Conservation (phyloP, 2,113 vertebrate genomes). For the Paracanthobrama guichenoti region DNA sequence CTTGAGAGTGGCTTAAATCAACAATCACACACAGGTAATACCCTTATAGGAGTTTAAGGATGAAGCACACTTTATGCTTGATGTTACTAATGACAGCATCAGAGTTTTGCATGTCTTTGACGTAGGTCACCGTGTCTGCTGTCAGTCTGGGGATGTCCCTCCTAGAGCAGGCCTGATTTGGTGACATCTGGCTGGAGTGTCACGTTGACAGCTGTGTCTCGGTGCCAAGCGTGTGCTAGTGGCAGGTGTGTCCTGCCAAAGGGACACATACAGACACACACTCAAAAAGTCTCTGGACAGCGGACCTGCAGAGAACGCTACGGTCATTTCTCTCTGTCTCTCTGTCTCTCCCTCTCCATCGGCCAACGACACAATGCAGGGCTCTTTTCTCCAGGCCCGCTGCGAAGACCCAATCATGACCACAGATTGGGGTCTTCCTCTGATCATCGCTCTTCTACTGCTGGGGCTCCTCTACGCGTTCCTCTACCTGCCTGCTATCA, state of each 20-base stretch:
- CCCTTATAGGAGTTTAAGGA: constrained; percentile 34
- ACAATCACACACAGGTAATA: neutral
- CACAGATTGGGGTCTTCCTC: constrained; percentile 74
- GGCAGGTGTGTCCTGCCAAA: constrained; percentile 28
- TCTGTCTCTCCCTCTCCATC: constrained; percentile 9
- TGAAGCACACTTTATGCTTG: constrained; percentile 12
- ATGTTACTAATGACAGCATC: constrained; percentile 13
- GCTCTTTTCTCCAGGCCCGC: constrained; percentile 76
- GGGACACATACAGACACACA: neutral
- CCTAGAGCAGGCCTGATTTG: constrained; percentile 6
- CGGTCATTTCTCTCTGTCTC: neutral
- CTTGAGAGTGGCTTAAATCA: neutral
- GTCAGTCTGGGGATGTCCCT: neutral
- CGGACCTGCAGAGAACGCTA: neutral
- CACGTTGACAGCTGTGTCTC: constrained; percentile 12
- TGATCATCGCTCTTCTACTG: constrained; percentile 74
- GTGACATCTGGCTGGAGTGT: constrained; percentile 30
- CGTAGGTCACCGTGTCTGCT: neutral
- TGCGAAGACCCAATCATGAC: constrained; percentile 75
- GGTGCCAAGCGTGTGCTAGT: neutral
- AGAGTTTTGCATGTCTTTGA: constrained; percentile 17
- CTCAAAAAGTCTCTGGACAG: neutral
- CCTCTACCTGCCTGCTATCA: constrained; percentile 74
- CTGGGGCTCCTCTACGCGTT: constrained; percentile 75
- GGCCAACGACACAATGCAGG: constrained; percentile 54